Evolutionary conservation across 2,113 vertebrate species (phyloP), one percentile per base, ranked within the genome.

Genomic region (Halichoeres trimaculatus): DNA sequence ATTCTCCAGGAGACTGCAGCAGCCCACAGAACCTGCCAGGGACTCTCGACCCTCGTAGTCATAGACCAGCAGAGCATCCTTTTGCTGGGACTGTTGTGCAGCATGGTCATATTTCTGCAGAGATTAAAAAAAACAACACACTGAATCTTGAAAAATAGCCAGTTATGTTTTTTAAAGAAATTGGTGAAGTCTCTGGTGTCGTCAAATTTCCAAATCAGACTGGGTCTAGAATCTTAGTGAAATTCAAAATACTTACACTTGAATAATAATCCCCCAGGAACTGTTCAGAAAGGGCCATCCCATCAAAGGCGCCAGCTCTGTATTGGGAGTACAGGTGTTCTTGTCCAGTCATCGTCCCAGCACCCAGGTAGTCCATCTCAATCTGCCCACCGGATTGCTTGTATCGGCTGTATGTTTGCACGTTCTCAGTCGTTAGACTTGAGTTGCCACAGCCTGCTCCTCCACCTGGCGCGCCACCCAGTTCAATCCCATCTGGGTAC

Each of bases 1-100:
- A 34, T 95, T 95, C 23, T 95, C 94, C 34, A 97, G 93, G 76
- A 95, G 93, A 76, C 95, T 96, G 89, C 96, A 98, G 89, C 96
- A 96, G 19, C 96, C 96, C 5, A 97, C 88, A 0, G 98, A 98
- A 51, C 96, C 96, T 16, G 92, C 93, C 0, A 88, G 93, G 8
- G 95, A 96, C 23, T 89, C 95, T 0, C 88, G 55, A 40, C 95
- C 96, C 84, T 99, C 98, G 0, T 95, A 94, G 63, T 95, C 89
- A 14, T 95, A 99, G 56, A 95, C 83, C 67, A 94, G 71, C 22
- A 95, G 14, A 13, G 53, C 77, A 19, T 99, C 96, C 3, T 91
- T 78, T 53, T 51, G 17, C 10, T 78, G 61, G 48, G 62, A 35
- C 12, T 91, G 81, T 14, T 81, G 38, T 74, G 92, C 88, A 22